A percentile compares a stretch with the other conserved stretches of the same genome.
These are phyloP conservation scores for Sphenodon punctatus DNA, from an alignment of 2,797 vertebrate genomes.

Conservation along the genomic window DNA sequence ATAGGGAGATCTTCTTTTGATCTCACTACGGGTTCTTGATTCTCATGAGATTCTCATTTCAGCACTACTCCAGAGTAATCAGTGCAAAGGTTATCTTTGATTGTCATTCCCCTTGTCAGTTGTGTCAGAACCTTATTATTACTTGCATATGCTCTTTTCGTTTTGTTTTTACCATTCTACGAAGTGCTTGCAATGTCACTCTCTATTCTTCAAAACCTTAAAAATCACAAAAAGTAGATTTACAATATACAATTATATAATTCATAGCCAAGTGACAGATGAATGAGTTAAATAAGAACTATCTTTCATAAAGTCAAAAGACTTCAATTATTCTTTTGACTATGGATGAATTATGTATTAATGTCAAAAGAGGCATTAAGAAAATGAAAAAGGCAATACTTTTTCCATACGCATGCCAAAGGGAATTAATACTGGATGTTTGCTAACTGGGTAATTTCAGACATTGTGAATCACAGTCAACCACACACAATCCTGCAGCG, in stretches of 20 bases:
- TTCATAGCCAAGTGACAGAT: slow-evolving; percentile 15
- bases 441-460: not conserved
- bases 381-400: slow-evolving; percentile 16
- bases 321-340: slow-evolving; percentile 20
- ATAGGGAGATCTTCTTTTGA: no score
- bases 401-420: not conserved
- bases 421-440: not conserved
- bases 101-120: not conserved
- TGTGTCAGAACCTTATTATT: not conserved
- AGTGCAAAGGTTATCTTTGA: not conserved
- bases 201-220: not conserved
- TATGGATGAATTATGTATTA: slow-evolving; percentile 1
- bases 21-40: no score
- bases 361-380: not conserved
- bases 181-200: not conserved
- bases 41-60: no score
- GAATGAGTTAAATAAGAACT: slow-evolving; percentile 9
- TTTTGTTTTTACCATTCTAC: not conserved
- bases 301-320: not conserved
- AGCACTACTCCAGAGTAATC: not conserved
- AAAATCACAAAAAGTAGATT: slow-evolving; percentile 6
- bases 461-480: no score
- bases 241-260: not conserved
- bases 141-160: not conserved
- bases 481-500: no score